phyloP scores from a whole-genome alignment of 1,140 invertebrate genomes.

The Drosophila miranda region DNA sequence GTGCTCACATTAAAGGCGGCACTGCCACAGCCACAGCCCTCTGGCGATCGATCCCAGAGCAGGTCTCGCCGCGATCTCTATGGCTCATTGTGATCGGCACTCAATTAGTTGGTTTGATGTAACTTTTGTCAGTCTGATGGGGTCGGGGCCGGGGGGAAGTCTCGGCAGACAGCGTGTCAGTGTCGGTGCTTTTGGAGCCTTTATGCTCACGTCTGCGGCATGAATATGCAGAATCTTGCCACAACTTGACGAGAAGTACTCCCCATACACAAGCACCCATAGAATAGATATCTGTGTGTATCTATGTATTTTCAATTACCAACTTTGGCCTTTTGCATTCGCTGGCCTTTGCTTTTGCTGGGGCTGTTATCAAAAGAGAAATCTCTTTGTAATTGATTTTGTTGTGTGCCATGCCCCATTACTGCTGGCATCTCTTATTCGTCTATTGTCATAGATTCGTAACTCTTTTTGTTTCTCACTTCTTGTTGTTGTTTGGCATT shows the following conservation, averaged over 20 bases:
- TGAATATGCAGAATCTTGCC: conserved; percentile 74
- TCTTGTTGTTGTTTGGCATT: conserved; percentile 46
- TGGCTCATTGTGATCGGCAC: conserved; percentile 73
- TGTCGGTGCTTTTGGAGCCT: conserved; percentile 72
- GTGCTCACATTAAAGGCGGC: conserved; percentile 68
- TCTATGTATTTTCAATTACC: conserved; percentile 64
- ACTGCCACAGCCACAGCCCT: conserved; percentile 7
- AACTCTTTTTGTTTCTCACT: conserved; percentile 23
- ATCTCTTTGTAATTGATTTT: conserved; percentile 75
- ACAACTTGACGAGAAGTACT: conserved; percentile 47
- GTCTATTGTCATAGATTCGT: conserved; percentile 31
- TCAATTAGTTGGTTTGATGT: conserved; percentile 80
- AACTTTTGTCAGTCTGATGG: conserved; percentile 62
- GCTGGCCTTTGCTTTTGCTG: conserved; percentile 1
- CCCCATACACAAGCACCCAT: conserved; percentile 11
- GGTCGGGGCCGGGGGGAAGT: not conserved
- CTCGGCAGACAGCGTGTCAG: conserved; percentile 65
- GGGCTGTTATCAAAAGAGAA: conserved; percentile 66
- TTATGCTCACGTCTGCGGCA: conserved; percentile 67
- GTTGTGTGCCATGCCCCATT: conserved; percentile 49
- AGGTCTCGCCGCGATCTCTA: conserved; percentile 46
- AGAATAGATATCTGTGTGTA: conserved; percentile 16
- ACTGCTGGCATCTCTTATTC: conserved; percentile 45
- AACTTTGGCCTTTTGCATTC: conserved; percentile 38
- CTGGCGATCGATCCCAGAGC: conserved; percentile 28